Base-by-base conservation (phyloP, 2,888 invertebrate species). In the Spialia ferax region DNA sequence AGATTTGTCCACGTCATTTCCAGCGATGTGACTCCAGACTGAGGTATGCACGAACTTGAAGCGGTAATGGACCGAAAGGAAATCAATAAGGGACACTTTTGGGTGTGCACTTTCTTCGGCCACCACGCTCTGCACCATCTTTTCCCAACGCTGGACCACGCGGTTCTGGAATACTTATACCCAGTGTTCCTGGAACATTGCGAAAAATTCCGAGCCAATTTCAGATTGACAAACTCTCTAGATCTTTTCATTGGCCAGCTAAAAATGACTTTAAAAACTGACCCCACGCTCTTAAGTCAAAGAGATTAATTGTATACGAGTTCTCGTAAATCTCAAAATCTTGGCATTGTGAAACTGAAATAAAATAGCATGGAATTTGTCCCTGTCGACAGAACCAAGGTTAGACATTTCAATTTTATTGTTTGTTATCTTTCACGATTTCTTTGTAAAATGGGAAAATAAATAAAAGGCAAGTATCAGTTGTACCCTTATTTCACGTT, bases 121-220 rank as follows among this genome's bases (percentile, higher is more conserved):
- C 95, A 97, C 68, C 97, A 98, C 78, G 91, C 95, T 0, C 88
- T 97, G 6, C 97, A 98, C 81, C 97, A 97, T 85, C 87, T 97
- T 22, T 96, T 97, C 75, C 97, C 97, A 0, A 96, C 97, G 0
- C 77, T 97, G 5, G 97, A 97, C 81, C 97, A 97, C 77, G 95
- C 95, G 0, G 88, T 96, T 23, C 84, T 97, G 26, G 94, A 94
- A 6, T 91, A 95, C 65, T 87, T 97, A 15, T 95, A 96, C 76
- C 95, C 96, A 0, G 89, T 95, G 0, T 95, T 96, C 67, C 74
- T 95, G 15, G 86, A 95, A 70, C 95, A 95, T 6, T 95, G 95
- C 75, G 79, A 94, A 45, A 95, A 96, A 76, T 96, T 96, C 76
- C 93, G 91, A 32, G 86, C 95, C 0, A 88, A 94, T 22, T 94